A percentile compares a stretch with the other conserved stretches of the same genome.
Evolutionary conservation across 2,888 invertebrate genomes (phyloP).

Genomic region (Boloria euphrosyne): DNA sequence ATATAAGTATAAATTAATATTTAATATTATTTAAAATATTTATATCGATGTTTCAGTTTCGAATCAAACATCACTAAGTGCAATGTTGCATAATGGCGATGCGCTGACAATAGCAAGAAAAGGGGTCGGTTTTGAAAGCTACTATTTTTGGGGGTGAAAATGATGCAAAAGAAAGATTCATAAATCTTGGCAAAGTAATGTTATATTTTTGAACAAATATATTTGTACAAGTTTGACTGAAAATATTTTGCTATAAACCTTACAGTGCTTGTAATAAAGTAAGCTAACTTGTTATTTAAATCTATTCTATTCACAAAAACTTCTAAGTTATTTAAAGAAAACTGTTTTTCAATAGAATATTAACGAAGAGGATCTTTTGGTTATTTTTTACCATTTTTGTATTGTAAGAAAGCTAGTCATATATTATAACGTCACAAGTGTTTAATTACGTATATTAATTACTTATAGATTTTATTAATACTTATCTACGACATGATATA

Average conservation of each 20-base stretch:
- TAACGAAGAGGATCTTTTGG: no score
- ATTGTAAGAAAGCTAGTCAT: no score
- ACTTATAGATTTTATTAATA: no score
- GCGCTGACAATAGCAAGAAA: conserved; percentile 50
- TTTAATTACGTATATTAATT: no score
- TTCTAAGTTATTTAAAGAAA: no score
- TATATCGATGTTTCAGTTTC: conserved; percentile 27
- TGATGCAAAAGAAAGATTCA: conserved; percentile 8
- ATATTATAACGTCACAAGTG: no score
- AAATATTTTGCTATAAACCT: background rate
- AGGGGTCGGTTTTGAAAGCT: conserved; percentile 41
- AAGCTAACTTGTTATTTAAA: no score
- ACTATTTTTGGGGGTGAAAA: conserved; percentile 25
- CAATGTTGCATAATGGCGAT: conserved; percentile 57
- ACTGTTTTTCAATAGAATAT: no score
- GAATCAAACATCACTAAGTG: conserved; percentile 25
- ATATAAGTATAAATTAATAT: no score
- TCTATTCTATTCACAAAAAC: no score
- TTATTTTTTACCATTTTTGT: no score
- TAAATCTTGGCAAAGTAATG: conserved; percentile 16
- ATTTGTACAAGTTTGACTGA: conserved; percentile 3
- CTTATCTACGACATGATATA: no score
- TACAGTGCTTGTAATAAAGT: background rate
- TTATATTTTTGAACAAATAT: conserved; percentile 1
- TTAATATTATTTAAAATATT: background rate